These are phyloP conservation scores for Pachypanchax playfairii DNA, from an alignment of 2,113 vertebrate species.

Conservation along the genomic window DNA sequence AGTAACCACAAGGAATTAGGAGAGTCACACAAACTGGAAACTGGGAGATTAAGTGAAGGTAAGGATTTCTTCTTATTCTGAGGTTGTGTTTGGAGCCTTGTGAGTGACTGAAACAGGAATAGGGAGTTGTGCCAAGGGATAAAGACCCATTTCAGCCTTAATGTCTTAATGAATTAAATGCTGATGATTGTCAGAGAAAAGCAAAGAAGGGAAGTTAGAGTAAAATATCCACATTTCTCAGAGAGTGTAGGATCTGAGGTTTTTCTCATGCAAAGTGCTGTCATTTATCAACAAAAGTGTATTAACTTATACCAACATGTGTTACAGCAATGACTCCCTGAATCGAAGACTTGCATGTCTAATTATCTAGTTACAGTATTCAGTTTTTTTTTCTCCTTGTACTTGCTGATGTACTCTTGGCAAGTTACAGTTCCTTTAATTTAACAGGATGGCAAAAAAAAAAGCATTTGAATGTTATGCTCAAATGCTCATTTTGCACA, in stretches of 20 bases:
- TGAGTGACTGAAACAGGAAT: too few relatives aligned
- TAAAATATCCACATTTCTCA: background rate
- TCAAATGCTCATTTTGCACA: background rate
- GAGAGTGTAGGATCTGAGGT: background rate
- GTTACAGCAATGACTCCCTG: too few relatives aligned
- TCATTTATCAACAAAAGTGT: too few relatives aligned
- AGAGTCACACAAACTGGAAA: conserved; percentile 31
- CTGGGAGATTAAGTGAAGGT: conserved; percentile 49
- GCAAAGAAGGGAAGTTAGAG: too few relatives aligned
- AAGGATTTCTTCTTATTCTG: conserved; percentile 20
- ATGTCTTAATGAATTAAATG: background rate
- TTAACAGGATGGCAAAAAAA: background rate
- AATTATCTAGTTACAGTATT: too few relatives aligned
- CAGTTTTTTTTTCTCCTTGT: too few relatives aligned
- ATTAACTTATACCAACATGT: background rate
- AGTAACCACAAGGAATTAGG: conserved; percentile 51
- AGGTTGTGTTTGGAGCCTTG: conserved; percentile 15
- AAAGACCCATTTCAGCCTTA: too few relatives aligned
- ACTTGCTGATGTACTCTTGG: too few relatives aligned
- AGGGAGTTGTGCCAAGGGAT: too few relatives aligned
- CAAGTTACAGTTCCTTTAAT: too few relatives aligned
- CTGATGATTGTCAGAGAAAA: background rate
- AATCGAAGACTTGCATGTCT: too few relatives aligned
- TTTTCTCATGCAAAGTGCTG: too few relatives aligned
- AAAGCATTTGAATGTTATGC: background rate